A percentile compares a stretch with the other conserved stretches of the same genome.
phyloP scores from a whole-genome alignment of 2,888 invertebrate species.

The Papilio protenor region DNA sequence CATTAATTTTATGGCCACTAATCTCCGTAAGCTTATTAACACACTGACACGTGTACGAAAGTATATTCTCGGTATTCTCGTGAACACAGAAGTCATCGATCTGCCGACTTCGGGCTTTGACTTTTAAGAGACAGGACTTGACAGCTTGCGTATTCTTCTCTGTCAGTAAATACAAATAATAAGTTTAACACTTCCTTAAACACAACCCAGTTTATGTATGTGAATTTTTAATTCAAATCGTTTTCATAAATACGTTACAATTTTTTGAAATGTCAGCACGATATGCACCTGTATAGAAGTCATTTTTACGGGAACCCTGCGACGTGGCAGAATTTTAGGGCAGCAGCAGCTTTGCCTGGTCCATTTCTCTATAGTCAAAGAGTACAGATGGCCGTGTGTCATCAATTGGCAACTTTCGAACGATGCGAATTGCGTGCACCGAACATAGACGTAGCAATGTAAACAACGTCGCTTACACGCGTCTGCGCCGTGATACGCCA shows the following conservation, averaged over 20 bases:
- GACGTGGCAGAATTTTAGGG: neutral
- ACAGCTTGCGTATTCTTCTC: neutral
- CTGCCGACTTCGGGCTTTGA: conserved; percentile 42
- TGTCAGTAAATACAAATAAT: neutral
- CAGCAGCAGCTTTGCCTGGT: neutral
- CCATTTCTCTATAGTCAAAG: neutral
- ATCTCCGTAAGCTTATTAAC: conserved; percentile 45
- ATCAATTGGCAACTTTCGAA: conserved; percentile 45
- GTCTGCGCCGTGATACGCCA: conserved; percentile 16
- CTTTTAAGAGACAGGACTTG: neutral
- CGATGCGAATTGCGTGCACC: conserved; percentile 34
- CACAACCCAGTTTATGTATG: neutral
- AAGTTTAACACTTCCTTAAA: neutral
- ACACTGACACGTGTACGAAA: conserved; percentile 46
- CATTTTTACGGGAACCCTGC: neutral
- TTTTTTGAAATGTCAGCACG: too few species aligned
- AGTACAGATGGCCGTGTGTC: conserved; percentile 42
- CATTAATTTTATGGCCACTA: conserved; percentile 41
- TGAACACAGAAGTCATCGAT: conserved; percentile 50
- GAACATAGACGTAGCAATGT: conserved; percentile 36
- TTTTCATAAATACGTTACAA: neutral
- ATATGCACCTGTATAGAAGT: too few species aligned
- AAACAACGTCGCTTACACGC: conserved; percentile 37
- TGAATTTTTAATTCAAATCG: neutral
- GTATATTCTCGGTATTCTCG: conserved; percentile 45